Base-by-base conservation (phyloP, 2,888 invertebrate genomes). In the Erebia palarica region DNA sequence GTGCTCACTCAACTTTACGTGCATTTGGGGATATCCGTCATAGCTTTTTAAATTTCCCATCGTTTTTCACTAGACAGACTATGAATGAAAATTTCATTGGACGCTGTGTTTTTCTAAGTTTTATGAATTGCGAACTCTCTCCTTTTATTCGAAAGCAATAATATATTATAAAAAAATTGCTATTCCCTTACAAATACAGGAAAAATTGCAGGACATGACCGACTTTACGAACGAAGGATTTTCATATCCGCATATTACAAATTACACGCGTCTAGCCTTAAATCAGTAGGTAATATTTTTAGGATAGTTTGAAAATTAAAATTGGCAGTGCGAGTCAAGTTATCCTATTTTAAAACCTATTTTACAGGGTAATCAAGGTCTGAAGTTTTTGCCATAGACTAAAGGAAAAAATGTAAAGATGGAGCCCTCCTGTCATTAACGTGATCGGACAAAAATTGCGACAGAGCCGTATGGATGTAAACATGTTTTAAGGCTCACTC, bases 241-340 rank as follows among this genome's bases (percentile, higher is more conserved):
- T 47, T 61, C 42, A 57, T 2, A 59, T n/a, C n/a, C 3, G 36
- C 36, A 1, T 18, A 61, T 61, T 44, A 3, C 18, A 42, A 60
- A 60, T 47, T 9, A 47, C 64, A 51, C 27, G 64, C 51, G 64
- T 47, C 51, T n/a, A 27, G 18, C 44, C 60, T 44, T 59, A 51
- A 36, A n/a, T 42, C 42, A n/a, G 4, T 42, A 14, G 21, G 27
- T 5, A 36, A 44, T 44, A 60, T n/a, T 42, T 14, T 13, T 27
- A 11, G 14, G 16, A 44, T 11, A 47, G 61, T n/a, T 61, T n/a
- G 8, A 59, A 59, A 36, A n/a, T 36, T 21, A 18, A 60, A 65
- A 53, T 60, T 65, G 60, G 60, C 65, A 59, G 58, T 68, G 51
- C 51, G 42, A 11, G 18, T 53, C 51, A 42, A 51, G 9, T 64